phyloP scores from a whole-genome alignment of 37 sponge, comb jelly and placozoan species.

The Hormiphora californensis region DNA sequence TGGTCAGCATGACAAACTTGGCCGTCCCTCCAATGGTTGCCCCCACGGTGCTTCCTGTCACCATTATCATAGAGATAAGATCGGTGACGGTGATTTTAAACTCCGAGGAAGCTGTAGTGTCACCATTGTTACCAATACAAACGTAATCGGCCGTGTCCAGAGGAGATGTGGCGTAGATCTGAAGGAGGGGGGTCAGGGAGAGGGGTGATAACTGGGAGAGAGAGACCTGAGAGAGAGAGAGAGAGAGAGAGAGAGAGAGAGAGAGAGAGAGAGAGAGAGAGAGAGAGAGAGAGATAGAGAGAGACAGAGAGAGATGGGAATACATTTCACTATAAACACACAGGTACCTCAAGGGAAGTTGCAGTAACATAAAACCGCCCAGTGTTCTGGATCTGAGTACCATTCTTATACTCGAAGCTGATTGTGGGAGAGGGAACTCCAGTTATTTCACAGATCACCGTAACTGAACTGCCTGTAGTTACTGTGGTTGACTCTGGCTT shows the following conservation, averaged over 20 bases:
- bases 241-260: no score
- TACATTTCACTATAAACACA: no score
- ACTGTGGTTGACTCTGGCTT: no score
- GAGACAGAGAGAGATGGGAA: no score
- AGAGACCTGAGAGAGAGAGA: no score
- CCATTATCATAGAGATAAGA: neutral
- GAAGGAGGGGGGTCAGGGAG: no score
- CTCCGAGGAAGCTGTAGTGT: neutral
- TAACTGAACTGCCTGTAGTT: no score
- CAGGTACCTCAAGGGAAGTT: constrained; percentile 10
- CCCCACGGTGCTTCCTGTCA: neutral
- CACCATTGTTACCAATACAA: neutral
- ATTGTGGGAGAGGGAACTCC: constrained; percentile 34
- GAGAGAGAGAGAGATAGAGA: no score
- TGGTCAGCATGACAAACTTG: neutral
- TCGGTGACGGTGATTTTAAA: neutral
- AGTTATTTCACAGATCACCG: no score
- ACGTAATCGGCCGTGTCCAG: neutral
- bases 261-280: no score
- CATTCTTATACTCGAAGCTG: neutral
- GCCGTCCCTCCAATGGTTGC: constrained; percentile 29
- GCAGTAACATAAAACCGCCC: constrained; percentile 47
- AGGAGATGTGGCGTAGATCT: neutral
- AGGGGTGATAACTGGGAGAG: no score
- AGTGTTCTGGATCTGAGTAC: neutral